Evolutionary conservation across 2,888 invertebrate genomes (phyloP).

Genomic region (Meteorus colon): DNA sequence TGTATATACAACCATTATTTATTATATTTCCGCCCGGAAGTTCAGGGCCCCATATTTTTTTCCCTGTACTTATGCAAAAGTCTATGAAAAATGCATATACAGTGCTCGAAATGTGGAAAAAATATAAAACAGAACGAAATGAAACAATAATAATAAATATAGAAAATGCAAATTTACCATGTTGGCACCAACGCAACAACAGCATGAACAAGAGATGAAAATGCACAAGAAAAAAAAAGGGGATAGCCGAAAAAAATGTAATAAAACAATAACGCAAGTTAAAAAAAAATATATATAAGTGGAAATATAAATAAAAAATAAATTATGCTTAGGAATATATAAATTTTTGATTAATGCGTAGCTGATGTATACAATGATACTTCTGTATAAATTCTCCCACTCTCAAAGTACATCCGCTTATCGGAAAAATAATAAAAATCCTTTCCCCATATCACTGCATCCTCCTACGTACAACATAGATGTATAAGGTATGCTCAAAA

Average conservation of each 20-base stretch:
- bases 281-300: neutral
- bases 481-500: neutral
- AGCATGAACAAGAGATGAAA: neutral
- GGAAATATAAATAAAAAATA: neutral
- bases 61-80: neutral
- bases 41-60: neutral
- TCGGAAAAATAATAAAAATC: conserved; percentile 28
- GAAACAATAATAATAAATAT: neutral
- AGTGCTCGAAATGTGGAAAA: neutral
- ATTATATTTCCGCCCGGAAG: neutral
- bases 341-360: conserved; percentile 2
- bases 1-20: conserved; percentile 10
- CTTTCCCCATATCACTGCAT: neutral
- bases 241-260: neutral
- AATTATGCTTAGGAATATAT: neutral
- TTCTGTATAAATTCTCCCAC: neutral
- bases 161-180: neutral
- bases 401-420: conserved; percentile 8
- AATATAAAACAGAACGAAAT: neutral
- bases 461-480: neutral
- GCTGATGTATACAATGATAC: neutral
- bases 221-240: neutral
- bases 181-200: neutral
- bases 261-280: neutral
- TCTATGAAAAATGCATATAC: neutral